phyloP scores from a whole-genome alignment of 2,888 invertebrate species.

The Mayetiola destructor region DNA sequence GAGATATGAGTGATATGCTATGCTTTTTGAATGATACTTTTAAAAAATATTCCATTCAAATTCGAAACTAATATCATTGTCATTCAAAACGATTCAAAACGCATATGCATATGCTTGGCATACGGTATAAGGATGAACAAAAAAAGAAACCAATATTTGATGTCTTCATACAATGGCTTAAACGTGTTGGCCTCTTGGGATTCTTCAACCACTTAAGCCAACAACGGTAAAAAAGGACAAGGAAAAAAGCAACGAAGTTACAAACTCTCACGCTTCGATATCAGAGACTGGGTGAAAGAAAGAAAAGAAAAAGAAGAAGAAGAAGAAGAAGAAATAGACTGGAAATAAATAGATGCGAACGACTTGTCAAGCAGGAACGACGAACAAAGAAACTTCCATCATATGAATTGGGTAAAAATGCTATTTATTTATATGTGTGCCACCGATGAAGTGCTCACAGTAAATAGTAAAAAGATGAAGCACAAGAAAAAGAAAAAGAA shows the following conservation, averaged over 20 bases:
- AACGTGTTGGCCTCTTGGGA: constrained; percentile 15
- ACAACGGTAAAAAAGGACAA: not conserved
- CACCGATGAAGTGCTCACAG: too few relatives aligned
- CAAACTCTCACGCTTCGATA: too few relatives aligned
- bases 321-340: not conserved
- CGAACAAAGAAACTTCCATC: constrained; percentile 9
- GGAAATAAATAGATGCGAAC: constrained; percentile 6
- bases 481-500: too few relatives aligned
- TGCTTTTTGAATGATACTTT: too few relatives aligned
- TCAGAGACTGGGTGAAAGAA: too few relatives aligned
- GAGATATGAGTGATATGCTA: too few relatives aligned
- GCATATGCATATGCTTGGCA: not conserved
- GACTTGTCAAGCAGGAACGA: constrained; percentile 7
- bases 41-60: too few relatives aligned
- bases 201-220: constrained; percentile 15
- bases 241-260: not conserved
- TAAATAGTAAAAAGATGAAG: too few relatives aligned
- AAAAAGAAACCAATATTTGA: constrained; percentile 16
- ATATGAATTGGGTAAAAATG: not conserved
- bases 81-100: not conserved
- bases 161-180: constrained; percentile 10
- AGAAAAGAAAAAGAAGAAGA: not conserved
- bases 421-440: not conserved
- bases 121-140: not conserved
- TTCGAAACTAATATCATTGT: too few relatives aligned